Evolutionary conservation across 2,888 invertebrate species (phyloP).

Genomic region (Apamea monoglypha): DNA sequence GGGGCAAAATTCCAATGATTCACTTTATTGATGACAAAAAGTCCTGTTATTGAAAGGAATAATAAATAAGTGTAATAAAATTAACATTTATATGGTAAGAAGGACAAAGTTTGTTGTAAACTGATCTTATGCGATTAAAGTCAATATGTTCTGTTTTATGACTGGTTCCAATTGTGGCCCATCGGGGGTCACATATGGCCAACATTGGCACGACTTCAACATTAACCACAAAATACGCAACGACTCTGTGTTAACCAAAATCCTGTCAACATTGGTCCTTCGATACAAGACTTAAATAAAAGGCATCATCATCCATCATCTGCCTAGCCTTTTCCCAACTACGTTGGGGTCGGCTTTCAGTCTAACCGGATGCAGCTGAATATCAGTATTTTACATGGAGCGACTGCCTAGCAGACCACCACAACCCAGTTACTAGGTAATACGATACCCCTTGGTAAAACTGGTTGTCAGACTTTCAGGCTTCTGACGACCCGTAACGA

Average conservation of each 20-base stretch:
- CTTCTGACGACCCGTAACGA: too few species aligned
- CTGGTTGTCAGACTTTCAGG: too few species aligned
- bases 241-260: background rate
- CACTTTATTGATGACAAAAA: slow-evolving; percentile 57
- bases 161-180: background rate
- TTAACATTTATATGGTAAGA: slow-evolving; percentile 49
- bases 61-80: slow-evolving; percentile 53
- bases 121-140: slow-evolving; percentile 9
- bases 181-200: slow-evolving; percentile 19
- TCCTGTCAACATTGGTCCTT: slow-evolving; percentile 5
- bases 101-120: slow-evolving; percentile 18
- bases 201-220: slow-evolving; percentile 10
- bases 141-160: slow-evolving; percentile 16
- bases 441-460: too few species aligned
- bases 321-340: too few species aligned
- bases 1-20: slow-evolving; percentile 63
- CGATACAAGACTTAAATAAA: background rate
- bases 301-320: background rate
- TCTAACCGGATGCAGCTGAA: too few species aligned
- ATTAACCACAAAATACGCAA: background rate
- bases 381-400: too few species aligned
- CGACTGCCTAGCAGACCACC: too few species aligned
- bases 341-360: too few species aligned
- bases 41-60: slow-evolving; percentile 46
- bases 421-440: too few species aligned